A percentile compares a stretch with the other conserved stretches of the same genome.
Evolutionary conservation across 2,113 vertebrate genomes (phyloP).

Genomic region (Oncorhynchus masou): DNA sequence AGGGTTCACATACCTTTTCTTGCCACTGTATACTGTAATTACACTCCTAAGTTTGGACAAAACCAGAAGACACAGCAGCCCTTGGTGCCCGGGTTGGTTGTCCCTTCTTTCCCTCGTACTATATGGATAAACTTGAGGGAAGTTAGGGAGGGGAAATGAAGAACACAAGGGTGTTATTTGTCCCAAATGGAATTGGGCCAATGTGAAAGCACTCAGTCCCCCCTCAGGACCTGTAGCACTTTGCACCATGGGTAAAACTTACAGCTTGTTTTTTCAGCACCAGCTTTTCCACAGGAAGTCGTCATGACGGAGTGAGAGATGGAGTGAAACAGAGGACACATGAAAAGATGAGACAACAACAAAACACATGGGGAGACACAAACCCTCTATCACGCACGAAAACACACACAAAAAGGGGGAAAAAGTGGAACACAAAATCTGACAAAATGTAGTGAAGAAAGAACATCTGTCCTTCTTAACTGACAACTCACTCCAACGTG

Average conservation of each 20-base stretch:
- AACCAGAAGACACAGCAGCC: neutral
- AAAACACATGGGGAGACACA: conserved; percentile 1
- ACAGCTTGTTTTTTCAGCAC: conserved; percentile 37
- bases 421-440: no score
- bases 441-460: no score
- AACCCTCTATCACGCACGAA: neutral
- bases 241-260: conserved; percentile 25
- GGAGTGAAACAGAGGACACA: conserved; percentile 23
- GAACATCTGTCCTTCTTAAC: no score
- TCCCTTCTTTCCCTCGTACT: neutral
- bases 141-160: conserved; percentile 18
- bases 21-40: no score
- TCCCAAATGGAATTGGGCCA: conserved; percentile 48
- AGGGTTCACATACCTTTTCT: no score
- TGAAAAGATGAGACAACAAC: conserved; percentile 23
- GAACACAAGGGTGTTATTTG: conserved; percentile 26
- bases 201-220: neutral
- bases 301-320: conserved; percentile 28
- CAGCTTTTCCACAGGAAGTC: conserved; percentile 27
- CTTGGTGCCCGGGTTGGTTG: neutral
- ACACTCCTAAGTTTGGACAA: no score
- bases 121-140: conserved; percentile 39
- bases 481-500: no score
- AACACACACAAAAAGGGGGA: neutral
- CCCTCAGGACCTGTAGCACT: neutral